phyloP scores from a whole-genome alignment of 2,113 vertebrate species.

The Rostratula benghalensis region DNA sequence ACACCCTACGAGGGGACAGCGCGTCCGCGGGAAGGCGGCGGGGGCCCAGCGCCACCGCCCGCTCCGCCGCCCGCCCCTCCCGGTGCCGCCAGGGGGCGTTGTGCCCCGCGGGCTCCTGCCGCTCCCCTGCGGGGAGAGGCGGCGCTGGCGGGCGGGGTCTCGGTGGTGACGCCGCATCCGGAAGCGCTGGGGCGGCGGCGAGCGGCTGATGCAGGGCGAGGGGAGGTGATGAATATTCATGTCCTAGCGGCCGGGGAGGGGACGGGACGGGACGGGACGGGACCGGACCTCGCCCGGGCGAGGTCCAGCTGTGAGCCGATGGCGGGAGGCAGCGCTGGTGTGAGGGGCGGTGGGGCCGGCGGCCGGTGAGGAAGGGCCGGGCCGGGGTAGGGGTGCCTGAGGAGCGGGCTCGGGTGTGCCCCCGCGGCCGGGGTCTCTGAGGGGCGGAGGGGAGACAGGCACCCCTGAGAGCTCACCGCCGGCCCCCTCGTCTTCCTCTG shows the following conservation, averaged over 20 bases:
- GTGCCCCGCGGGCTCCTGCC: neutral
- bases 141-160: neutral
- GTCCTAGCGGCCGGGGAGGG: neutral
- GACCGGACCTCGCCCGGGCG: neutral
- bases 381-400: too few relatives aligned
- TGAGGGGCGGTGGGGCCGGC: neutral
- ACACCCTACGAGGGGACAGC: accelerated
- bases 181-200: neutral
- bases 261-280: neutral
- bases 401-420: neutral
- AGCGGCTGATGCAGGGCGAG: neutral
- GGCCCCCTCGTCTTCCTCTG: neutral
- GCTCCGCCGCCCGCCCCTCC: neutral
- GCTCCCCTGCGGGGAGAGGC: neutral
- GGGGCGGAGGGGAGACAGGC: neutral
- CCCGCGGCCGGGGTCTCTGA: too few relatives aligned
- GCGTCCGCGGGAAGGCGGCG: neutral
- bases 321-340: neutral
- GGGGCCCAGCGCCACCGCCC: too few relatives aligned
- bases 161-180: neutral
- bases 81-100: neutral
- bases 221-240: neutral
- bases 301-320: neutral
- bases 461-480: neutral
- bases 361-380: neutral